Evolutionary conservation across 2,113 vertebrate genomes (phyloP).

Genomic region (Myotis yumanensis): DNA sequence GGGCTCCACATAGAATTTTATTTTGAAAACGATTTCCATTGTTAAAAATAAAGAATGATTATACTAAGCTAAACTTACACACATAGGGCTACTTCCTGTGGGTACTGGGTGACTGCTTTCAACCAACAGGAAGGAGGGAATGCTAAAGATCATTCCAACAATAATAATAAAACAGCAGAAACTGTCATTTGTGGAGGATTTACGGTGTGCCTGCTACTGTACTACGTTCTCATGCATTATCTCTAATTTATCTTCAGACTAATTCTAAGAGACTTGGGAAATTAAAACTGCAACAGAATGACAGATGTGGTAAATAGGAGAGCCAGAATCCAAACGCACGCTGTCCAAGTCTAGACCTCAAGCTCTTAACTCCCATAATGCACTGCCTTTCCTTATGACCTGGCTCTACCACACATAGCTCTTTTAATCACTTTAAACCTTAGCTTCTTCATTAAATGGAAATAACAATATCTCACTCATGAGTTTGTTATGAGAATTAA

Average conservation of each 20-base stretch:
- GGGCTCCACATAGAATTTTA: neutral
- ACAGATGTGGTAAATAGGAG: neutral
- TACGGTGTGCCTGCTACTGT: neutral
- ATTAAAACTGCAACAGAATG: neutral
- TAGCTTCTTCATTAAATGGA: conserved; percentile 35
- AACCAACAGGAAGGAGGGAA: neutral
- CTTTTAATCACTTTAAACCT: neutral
- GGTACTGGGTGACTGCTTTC: neutral
- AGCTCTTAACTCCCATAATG: neutral
- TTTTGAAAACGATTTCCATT: neutral
- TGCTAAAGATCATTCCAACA: neutral
- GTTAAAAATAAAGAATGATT: conserved; percentile 42
- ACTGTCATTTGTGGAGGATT: neutral
- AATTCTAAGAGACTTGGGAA: conserved; percentile 16
- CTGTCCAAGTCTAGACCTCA: neutral
- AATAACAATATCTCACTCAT: neutral
- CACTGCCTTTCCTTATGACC: neutral
- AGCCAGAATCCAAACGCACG: neutral
- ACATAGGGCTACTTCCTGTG: neutral
- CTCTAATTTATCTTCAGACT: conserved; percentile 5
- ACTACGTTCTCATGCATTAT: neutral
- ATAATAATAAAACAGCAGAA: neutral
- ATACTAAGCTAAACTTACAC: neutral
- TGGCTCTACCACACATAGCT: neutral
- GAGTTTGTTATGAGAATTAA: neutral